Percentiles rank a stretch among this genome's conserved stretches.
These are phyloP conservation scores for Calyptomena viridis DNA, from an alignment of 2,113 vertebrate species.

Conservation along the genomic window DNA sequence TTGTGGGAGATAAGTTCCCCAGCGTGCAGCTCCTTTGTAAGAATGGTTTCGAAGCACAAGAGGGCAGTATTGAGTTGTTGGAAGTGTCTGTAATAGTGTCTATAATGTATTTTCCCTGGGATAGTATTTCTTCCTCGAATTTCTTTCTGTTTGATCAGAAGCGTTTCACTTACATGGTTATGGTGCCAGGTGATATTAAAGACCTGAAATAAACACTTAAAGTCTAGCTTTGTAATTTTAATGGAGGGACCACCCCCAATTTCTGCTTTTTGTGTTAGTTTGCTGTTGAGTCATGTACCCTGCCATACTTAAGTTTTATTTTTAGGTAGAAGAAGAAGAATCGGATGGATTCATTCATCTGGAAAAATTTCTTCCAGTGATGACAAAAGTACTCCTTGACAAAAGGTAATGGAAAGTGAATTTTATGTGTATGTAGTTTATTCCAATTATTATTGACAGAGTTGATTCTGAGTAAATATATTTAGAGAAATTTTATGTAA, in stretches of 20 bases:
- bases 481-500: not conserved
- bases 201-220: not conserved
- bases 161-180: not conserved
- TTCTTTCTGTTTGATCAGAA: not conserved
- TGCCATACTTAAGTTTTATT: slow-evolving; percentile 9
- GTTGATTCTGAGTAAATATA: not conserved
- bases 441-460: not conserved
- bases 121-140: not conserved
- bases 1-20: not conserved
- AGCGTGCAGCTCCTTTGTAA: not conserved
- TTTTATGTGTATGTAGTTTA: not conserved
- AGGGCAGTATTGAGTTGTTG: slow-evolving; percentile 66
- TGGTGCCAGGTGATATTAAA: not conserved
- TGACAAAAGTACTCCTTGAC: slow-evolving; percentile 83
- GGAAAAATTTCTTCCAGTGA: slow-evolving; percentile 89
- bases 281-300: not conserved
- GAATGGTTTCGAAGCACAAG: slow-evolving; percentile 51
- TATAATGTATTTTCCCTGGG: not conserved
- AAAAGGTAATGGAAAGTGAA: slow-evolving; percentile 74
- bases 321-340: slow-evolving; percentile 90
- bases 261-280: not conserved
- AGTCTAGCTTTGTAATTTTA: not conserved
- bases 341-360: slow-evolving; percentile 80
- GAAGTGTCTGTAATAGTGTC: not conserved
- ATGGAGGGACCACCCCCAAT: not conserved